These are phyloP conservation scores for Charadrius vociferus DNA, from an alignment of 2,113 vertebrate species.

Conservation along the genomic window DNA sequence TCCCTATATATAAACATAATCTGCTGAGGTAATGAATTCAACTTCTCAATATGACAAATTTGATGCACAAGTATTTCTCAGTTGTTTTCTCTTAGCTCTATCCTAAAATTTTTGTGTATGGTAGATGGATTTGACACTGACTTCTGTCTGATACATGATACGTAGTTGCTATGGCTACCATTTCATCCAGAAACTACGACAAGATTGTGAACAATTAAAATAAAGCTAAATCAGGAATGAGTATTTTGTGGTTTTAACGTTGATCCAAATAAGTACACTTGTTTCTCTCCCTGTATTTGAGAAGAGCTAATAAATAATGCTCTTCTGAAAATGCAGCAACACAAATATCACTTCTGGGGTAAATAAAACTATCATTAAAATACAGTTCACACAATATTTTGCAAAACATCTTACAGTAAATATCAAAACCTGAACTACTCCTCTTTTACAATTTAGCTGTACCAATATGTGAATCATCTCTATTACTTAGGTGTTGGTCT, in stretches of 20 bases:
- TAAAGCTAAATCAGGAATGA: neutral
- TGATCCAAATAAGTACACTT: neutral
- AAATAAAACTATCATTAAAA: neutral
- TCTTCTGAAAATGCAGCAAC: neutral
- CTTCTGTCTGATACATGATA: neutral
- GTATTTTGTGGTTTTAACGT: neutral
- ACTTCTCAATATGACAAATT: neutral
- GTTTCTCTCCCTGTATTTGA: neutral
- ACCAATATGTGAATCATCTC: neutral
- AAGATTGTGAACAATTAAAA: constrained; percentile 7
- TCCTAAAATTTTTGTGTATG: neutral
- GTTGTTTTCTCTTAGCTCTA: neutral
- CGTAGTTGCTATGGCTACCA: neutral
- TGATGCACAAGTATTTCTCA: neutral
- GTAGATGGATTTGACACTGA: neutral
- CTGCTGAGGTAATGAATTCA: neutral
- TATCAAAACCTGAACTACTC: neutral
- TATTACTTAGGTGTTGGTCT: neutral
- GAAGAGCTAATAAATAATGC: neutral
- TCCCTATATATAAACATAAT: neutral
- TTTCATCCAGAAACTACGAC: neutral
- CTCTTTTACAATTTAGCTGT: neutral
- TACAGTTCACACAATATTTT: neutral
- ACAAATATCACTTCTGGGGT: neutral
- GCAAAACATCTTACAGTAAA: neutral